A percentile compares a stretch with the other conserved stretches of the same genome.
phyloP scores from a whole-genome alignment of 2,797 vertebrate species.

The Gallirallus australis region DNA sequence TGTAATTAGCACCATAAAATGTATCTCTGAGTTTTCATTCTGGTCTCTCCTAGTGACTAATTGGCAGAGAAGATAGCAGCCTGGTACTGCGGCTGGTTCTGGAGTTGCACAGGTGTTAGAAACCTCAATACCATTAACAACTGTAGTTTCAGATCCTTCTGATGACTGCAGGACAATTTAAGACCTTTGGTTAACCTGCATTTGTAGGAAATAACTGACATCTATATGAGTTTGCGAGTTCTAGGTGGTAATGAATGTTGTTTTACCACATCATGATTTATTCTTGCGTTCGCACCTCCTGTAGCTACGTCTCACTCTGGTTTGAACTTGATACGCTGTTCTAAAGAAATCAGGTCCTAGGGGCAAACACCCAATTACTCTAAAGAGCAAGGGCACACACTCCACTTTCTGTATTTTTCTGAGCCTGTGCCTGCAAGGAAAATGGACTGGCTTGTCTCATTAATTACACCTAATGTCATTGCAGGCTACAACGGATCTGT shows the following conservation, averaged over 20 bases:
- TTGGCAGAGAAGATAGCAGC: neutral
- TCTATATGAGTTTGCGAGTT: neutral
- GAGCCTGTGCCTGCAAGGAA: neutral
- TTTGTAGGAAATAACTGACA: neutral
- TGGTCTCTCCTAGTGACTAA: neutral
- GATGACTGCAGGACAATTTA: neutral
- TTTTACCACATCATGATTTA: neutral
- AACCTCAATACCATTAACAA: neutral
- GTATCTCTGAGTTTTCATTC: neutral
- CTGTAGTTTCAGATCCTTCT: neutral
- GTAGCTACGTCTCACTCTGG: neutral
- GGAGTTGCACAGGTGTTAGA: neutral
- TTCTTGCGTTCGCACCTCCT: neutral
- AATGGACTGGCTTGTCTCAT: neutral
- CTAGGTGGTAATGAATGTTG: neutral
- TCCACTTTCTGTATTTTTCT: neutral
- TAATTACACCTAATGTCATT: conserved; percentile 64
- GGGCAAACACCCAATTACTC: neutral
- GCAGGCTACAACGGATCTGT: conserved; percentile 98
- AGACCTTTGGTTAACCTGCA: neutral
- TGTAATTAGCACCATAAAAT: neutral
- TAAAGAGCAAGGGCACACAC: neutral
- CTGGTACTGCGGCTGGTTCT: neutral
- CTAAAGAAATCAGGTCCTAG: neutral
- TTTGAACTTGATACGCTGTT: neutral